Evolutionary conservation across 2,797 vertebrate species (phyloP).

Genomic region (Schizopygopsis pylzovi): DNA sequence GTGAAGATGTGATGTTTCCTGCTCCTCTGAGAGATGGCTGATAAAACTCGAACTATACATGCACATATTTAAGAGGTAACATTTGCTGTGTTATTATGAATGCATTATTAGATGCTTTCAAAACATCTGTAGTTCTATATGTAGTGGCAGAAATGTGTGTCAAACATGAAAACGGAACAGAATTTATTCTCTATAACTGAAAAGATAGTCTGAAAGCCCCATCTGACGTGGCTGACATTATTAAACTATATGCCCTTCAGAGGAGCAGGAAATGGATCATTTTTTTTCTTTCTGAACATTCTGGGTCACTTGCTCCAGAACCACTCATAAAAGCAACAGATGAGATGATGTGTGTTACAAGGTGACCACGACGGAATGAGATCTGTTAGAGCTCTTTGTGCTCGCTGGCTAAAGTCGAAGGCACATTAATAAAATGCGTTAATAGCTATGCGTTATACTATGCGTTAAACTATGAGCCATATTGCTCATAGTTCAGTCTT

Average conservation of each 20-base stretch:
- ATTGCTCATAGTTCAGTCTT: constrained; percentile 1
- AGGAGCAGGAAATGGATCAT: constrained; percentile 25
- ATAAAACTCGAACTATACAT: constrained; percentile 17
- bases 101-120: constrained; percentile 17
- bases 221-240: constrained; percentile 37
- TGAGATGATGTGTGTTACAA: constrained; percentile 49
- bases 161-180: not conserved
- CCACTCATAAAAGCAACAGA: constrained; percentile 45
- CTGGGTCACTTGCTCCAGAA: constrained; percentile 47
- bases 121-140: constrained; percentile 25
- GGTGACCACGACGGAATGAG: constrained; percentile 10
- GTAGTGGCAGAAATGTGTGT: not conserved
- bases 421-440: constrained; percentile 1
- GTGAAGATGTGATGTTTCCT: constrained; percentile 6
- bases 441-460: too few relatives aligned
- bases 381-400: constrained; percentile 25
- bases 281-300: constrained; percentile 19
- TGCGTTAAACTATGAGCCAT: not conserved
- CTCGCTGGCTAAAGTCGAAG: not conserved
- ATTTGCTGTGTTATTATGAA: constrained; percentile 20
- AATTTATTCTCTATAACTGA: constrained; percentile 18
- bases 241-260: constrained; percentile 50
- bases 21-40: constrained; percentile 22
- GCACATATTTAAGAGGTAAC: constrained; percentile 5
- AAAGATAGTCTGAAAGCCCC: not conserved